A percentile compares a stretch with the other conserved stretches of the same genome.
Evolutionary conservation across 2,113 vertebrate genomes (phyloP).

Genomic region (Phoxinus phoxinus): DNA sequence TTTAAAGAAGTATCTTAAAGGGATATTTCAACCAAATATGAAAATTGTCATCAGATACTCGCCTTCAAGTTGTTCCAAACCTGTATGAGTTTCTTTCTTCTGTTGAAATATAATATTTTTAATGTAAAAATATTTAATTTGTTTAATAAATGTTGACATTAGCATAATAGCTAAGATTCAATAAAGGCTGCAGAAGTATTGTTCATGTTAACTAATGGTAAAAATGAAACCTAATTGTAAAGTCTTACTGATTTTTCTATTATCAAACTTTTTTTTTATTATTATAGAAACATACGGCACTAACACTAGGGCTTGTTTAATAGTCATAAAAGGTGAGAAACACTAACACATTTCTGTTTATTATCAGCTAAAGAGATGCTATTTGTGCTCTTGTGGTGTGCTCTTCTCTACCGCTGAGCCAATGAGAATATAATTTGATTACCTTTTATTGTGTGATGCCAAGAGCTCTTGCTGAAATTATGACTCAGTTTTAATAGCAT

Average conservation of each 20-base stretch:
- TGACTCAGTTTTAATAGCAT: slow-evolving; percentile 31
- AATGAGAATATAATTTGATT: slow-evolving; percentile 29
- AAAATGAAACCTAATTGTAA: background rate
- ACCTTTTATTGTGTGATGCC: slow-evolving; percentile 27
- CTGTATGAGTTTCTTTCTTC: no score
- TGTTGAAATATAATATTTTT: no score
- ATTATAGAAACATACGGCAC: background rate
- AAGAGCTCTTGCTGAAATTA: slow-evolving; percentile 15
- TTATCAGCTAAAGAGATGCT: background rate
- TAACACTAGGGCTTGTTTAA: background rate
- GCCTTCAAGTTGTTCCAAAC: no score
- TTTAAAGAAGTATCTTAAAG: background rate
- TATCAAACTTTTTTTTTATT: background rate
- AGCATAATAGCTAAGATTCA: no score
- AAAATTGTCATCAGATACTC: no score
- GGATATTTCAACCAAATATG: background rate
- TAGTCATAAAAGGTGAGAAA: background rate
- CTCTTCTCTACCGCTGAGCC: background rate
- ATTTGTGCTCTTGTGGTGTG: background rate
- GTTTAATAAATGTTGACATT: background rate
- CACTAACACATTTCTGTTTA: background rate
- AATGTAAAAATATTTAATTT: no score
- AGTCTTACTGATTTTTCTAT: background rate
- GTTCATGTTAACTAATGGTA: background rate
- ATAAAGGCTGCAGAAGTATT: background rate